Base-by-base conservation (phyloP, 2,113 vertebrate species). In the Sceloporus tristichus region DNA sequence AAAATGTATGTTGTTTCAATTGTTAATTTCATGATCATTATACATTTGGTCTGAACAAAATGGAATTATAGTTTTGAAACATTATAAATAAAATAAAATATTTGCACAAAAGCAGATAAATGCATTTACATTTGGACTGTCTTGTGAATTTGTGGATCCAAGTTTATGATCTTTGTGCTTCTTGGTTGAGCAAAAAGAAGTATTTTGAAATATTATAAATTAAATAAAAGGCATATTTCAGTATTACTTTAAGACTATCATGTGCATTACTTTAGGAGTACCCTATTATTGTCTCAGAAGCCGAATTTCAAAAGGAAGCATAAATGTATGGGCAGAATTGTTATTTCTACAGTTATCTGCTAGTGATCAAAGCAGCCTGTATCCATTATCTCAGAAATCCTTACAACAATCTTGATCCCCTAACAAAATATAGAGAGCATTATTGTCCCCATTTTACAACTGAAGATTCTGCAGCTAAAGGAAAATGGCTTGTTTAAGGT, bases 261-360 rank as follows among this genome's bases (percentile, higher is more conserved):
- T 48, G 29, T 42, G 4, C 29, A 54, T 78, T 14, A 19, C 42
- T n/a, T 79, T 54, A 10, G 29, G 4, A 34, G 38, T 79, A 27
- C 16, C 34, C 53, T 53, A n/a, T 73, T 53, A 59, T 74, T 54
- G 8, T 84, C 34, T 59, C 27, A 13, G 42, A 87, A 82, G 18
- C 38, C 18, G 13, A 76, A 19, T 75, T 87, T 66, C 40, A 76
- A 59, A 75, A n/a, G 27, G 71, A 76, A 76, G 40, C 14, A n/a
- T 18, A 66, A 10, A 23, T 23, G 23, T 75, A 5, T 25, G 21
- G 71, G 54, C 48, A 54, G 48, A 73, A 62, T 4, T 34, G 40
- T 23, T 74, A 85, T 85, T 40, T 85, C 9, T 7, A 73, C 56
- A 42, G 54, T 65, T n/a, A 38, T 84, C 74, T 84, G 29, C 56